These are phyloP conservation scores for Alca torda DNA, from an alignment of 2,797 vertebrate genomes.

Conservation along the genomic window DNA sequence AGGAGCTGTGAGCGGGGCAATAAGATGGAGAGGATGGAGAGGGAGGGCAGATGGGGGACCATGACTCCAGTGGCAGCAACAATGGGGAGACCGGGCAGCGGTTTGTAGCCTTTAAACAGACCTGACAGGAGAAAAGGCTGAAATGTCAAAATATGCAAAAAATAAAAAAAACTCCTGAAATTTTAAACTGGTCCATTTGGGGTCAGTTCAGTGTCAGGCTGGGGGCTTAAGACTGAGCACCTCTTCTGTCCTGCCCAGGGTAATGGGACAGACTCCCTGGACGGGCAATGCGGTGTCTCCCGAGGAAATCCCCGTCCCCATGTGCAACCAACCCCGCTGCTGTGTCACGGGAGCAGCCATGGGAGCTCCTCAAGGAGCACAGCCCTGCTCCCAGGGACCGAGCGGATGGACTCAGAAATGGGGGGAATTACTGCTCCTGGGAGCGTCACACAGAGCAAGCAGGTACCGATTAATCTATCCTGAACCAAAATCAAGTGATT, in stretches of 20 bases:
- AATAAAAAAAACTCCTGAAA: background rate
- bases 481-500: background rate
- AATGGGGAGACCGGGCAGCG: rapidly evolving
- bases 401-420: background rate
- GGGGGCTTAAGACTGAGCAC: background rate
- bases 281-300: background rate
- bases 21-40: background rate
- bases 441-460: background rate
- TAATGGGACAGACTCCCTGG: background rate
- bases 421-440: background rate
- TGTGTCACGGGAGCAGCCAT: background rate
- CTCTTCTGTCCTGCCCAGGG: background rate
- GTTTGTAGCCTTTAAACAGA: background rate
- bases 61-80: rapidly evolving
- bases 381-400: background rate
- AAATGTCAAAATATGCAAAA: background rate
- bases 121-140: background rate
- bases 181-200: background rate
- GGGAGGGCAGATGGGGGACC: background rate
- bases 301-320: background rate
- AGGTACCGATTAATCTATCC: background rate
- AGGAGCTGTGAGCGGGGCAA: background rate
- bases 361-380: background rate
- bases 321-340: background rate
- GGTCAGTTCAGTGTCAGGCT: background rate